These are phyloP conservation scores for Paracanthobrama guichenoti DNA, from an alignment of 2,113 vertebrate genomes.

Conservation along the genomic window DNA sequence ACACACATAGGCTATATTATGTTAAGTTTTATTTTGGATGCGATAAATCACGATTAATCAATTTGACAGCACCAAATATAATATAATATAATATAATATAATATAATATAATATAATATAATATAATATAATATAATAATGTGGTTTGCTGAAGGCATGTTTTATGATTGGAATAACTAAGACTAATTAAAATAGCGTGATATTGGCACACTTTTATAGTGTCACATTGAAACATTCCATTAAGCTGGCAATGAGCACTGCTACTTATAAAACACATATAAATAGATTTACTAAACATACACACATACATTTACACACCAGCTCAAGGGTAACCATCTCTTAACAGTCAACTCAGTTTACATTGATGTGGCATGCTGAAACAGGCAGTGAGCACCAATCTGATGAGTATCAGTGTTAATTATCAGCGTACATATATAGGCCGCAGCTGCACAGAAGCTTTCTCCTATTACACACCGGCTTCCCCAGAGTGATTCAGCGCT, in stretches of 20 bases:
- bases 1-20: too few relatives aligned
- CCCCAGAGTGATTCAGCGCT: not conserved
- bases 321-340: not conserved
- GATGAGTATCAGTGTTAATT: constrained; percentile 55
- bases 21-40: too few relatives aligned
- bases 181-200: not conserved
- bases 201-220: not conserved
- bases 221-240: constrained; percentile 9
- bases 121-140: not conserved
- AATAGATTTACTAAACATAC: not conserved
- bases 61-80: too few relatives aligned
- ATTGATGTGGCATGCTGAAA: not conserved
- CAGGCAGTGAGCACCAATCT: not conserved
- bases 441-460: constrained; percentile 55
- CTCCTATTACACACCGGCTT: constrained; percentile 62
- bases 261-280: not conserved
- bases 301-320: not conserved
- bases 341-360: not conserved
- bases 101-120: not conserved
- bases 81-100: too few relatives aligned
- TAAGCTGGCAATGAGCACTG: not conserved
- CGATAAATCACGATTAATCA: too few relatives aligned
- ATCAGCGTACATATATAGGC: constrained; percentile 71
- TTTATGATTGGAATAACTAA: not conserved
- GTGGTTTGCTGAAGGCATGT: not conserved